These are phyloP conservation scores for silkworm (Bombyx mori) DNA, from an alignment of 1,140 invertebrate species.

Conservation along the genomic window DNA sequence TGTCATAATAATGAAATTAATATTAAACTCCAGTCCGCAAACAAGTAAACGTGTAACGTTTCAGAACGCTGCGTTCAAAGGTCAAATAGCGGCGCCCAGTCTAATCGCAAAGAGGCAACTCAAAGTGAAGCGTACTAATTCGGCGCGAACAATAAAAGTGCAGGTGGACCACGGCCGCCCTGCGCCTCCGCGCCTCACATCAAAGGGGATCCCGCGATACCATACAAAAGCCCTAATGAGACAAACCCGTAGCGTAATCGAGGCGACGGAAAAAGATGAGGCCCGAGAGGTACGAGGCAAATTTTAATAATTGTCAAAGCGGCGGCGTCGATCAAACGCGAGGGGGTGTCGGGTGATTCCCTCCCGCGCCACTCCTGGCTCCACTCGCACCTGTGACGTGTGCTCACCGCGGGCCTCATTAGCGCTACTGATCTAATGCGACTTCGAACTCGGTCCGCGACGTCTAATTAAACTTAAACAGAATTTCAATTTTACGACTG, in stretches of 20 bases:
- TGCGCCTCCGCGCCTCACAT: slow-evolving; percentile 40
- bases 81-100: slow-evolving; percentile 33
- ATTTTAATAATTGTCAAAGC: slow-evolving; percentile 72
- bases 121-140: slow-evolving; percentile 67
- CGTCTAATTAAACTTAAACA: slow-evolving; percentile 67
- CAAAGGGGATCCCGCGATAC: slow-evolving; percentile 61
- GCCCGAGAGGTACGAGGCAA: slow-evolving; percentile 66
- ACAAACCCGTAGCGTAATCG: slow-evolving; percentile 69
- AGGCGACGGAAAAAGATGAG: slow-evolving; percentile 70
- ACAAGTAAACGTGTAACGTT: too few species aligned
- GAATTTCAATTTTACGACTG: slow-evolving; percentile 64
- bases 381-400: slow-evolving; percentile 42
- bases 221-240: slow-evolving; percentile 70
- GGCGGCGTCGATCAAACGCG: slow-evolving; percentile 66
- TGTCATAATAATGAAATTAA: too few species aligned
- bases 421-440: slow-evolving; percentile 61
- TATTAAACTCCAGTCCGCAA: too few species aligned
- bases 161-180: slow-evolving; percentile 54
- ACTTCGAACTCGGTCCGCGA: slow-evolving; percentile 54
- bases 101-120: slow-evolving; percentile 43
- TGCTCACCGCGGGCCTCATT: slow-evolving; percentile 60
- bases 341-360: slow-evolving; percentile 19
- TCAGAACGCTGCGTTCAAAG: slow-evolving; percentile 10
- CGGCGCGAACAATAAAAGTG: slow-evolving; percentile 64
- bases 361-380: slow-evolving; percentile 16